Conservation (phyloP, 2,113 vertebrate species). For the Heptranchias perlo region DNA sequence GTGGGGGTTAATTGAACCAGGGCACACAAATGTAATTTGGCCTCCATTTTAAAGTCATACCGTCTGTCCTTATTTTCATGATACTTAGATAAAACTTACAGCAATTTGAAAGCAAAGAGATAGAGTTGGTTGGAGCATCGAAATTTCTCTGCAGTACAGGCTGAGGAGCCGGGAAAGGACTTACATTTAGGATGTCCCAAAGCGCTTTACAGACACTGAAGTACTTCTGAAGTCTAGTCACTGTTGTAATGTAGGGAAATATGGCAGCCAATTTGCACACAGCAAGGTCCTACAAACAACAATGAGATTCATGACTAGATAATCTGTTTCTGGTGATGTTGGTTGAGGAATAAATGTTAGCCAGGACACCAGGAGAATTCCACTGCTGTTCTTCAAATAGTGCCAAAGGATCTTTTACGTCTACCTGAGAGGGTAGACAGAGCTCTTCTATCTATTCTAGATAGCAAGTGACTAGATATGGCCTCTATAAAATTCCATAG, state of each 20-base stretch:
- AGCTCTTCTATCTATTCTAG: background rate
- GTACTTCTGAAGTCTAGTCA: background rate
- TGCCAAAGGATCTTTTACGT: background rate
- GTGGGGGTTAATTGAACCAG: background rate
- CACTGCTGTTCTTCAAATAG: background rate
- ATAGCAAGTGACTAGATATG: background rate
- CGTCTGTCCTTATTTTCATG: background rate
- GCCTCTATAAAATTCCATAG: background rate
- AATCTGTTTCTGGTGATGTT: background rate
- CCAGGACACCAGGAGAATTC: background rate
- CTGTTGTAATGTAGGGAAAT: background rate
- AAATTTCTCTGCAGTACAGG: too few species aligned
- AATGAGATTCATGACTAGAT: background rate
- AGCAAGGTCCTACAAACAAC: background rate
- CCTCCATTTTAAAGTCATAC: background rate
- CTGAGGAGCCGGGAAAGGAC: background rate
- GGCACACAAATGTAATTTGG: background rate
- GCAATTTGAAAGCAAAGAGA: background rate
- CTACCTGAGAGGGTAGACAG: background rate
- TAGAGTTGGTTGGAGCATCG: background rate
- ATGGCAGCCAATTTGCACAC: background rate
- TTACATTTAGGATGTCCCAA: background rate
- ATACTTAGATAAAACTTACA: too few species aligned
- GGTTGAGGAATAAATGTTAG: background rate
- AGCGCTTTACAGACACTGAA: background rate